A percentile compares a stretch with the other conserved stretches of the same genome.
These are phyloP conservation scores for Poeciliopsis infans DNA, from an alignment of 2,797 vertebrate genomes.

Conservation along the genomic window DNA sequence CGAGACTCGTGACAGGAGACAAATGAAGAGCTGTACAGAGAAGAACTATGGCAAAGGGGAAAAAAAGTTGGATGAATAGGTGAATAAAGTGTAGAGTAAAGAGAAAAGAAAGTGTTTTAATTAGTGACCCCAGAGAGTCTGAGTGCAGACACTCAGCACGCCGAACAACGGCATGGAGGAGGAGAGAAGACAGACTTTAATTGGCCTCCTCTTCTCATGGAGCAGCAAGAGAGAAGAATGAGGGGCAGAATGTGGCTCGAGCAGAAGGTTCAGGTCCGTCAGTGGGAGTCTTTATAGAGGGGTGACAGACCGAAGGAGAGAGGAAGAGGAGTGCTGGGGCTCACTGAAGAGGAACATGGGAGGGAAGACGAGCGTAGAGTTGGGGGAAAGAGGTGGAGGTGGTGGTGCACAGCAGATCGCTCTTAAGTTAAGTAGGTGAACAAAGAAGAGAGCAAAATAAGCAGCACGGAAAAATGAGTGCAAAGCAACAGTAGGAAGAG, in stretches of 20 bases:
- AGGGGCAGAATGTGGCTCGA: constrained; percentile 70
- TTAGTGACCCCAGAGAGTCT: constrained; percentile 81
- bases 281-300: constrained; percentile 79
- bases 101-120: constrained; percentile 77
- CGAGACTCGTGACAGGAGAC: constrained; percentile 2
- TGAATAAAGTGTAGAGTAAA: constrained; percentile 35
- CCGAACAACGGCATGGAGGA: constrained; percentile 52
- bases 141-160: constrained; percentile 68
- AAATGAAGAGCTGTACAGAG: constrained; percentile 42
- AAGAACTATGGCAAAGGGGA: constrained; percentile 21
- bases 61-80: constrained; percentile 56
- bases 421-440: constrained; percentile 61
- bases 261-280: constrained; percentile 73
- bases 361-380: constrained; percentile 44
- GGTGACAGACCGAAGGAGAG: constrained; percentile 77
- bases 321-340: constrained; percentile 63
- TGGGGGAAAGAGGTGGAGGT: constrained; percentile 22
- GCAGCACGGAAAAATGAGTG: constrained; percentile 38
- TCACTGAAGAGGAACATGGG: constrained; percentile 67
- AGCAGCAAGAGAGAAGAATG: constrained; percentile 58
- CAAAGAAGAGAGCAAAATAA: constrained; percentile 38
- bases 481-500: constrained; percentile 9
- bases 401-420: constrained; percentile 24
- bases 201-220: constrained; percentile 78
- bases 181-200: constrained; percentile 80